phyloP scores from a whole-genome alignment of 2,888 invertebrate species.

The Cryptus armator region DNA sequence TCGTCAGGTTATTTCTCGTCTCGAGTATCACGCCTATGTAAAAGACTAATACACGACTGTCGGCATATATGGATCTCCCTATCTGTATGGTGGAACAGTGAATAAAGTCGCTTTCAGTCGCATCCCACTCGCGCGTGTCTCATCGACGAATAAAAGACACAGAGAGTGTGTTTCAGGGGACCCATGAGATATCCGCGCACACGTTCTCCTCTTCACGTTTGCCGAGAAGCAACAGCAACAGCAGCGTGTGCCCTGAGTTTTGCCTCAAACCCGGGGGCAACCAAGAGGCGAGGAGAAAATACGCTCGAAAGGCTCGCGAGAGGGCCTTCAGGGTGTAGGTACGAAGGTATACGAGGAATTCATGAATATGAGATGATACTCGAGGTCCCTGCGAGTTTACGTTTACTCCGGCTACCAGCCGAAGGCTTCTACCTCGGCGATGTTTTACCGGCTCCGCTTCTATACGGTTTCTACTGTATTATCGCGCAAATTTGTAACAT shows the following conservation, averaged over 20 bases:
- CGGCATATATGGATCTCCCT: background rate
- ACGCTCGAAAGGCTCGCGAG: slow-evolving; percentile 56
- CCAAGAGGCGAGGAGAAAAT: slow-evolving; percentile 23
- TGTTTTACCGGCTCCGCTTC: slow-evolving; percentile 15
- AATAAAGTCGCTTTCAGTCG: slow-evolving; percentile 33
- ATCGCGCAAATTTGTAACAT: slow-evolving; percentile 29
- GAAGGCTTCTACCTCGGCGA: slow-evolving; percentile 24
- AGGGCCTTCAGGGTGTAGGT: slow-evolving; percentile 66
- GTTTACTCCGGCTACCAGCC: slow-evolving; percentile 49
- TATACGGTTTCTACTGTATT: slow-evolving; percentile 40
- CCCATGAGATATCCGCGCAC: slow-evolving; percentile 29
- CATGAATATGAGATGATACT: slow-evolving; percentile 73
- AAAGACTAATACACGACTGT: background rate
- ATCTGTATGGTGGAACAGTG: background rate
- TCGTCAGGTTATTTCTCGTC: slow-evolving; percentile 27
- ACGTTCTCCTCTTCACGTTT: slow-evolving; percentile 13
- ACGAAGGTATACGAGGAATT: slow-evolving; percentile 70
- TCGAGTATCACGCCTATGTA: background rate
- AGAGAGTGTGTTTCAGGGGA: background rate
- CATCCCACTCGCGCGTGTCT: slow-evolving; percentile 25
- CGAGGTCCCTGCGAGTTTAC: slow-evolving; percentile 64
- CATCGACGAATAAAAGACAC: slow-evolving; percentile 1
- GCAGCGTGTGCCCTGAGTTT: slow-evolving; percentile 38
- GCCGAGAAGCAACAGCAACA: slow-evolving; percentile 9
- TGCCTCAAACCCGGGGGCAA: background rate